Base-by-base conservation (phyloP, 2,113 vertebrate species). In the Paedocypris sp. region DNA sequence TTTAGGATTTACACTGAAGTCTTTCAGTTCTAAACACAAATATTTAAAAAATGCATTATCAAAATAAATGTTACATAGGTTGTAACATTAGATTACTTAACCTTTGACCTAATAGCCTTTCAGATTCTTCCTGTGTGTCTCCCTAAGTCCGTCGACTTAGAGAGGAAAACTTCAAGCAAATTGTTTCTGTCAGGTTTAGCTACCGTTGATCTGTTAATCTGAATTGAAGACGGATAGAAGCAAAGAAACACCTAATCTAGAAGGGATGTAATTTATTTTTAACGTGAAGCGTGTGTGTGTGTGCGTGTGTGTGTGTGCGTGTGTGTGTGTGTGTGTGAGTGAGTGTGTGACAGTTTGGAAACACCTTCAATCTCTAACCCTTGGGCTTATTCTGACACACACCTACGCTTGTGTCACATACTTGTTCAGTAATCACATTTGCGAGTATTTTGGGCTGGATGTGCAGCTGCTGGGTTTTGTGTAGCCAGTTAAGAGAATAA, bases 241-340 rank as follows among this genome's bases (percentile, higher is more conserved):
- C 23, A 10, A 35, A 28, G 6, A 16, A 19, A 15, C 41, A 54
- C 15, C 23, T 56, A 54, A 64, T 38, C 51, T 39, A 36, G 15
- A 12, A 64, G 11, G 22, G 41, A 53, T 28, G 23, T 36, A 36
- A 54, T 46, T 63, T 64, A 54, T 36, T 64, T 64, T 64, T 64
- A 64, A 63, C 50, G 26, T 52, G 36, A 49, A 53, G 49, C 49
- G 54, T 15, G n/a, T 49, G n/a, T 50, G 10, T 48, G 4, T 56
- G 13, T 32, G 15, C 26, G 15, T 36, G 38, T 29, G 9, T 28
- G 10, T 47, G 42, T n/a, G 25, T 49, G n/a, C 41, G 10, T 48
- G 4, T 56, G 13, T 32, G 15, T 35, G 15, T 49, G n/a, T 50
- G 10, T 48, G 4, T 56, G 13, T 32, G 15, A 26, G 15, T 36